These are phyloP conservation scores for Drosophila leonis DNA, from an alignment of 2,888 invertebrate genomes.

Conservation along the genomic window DNA sequence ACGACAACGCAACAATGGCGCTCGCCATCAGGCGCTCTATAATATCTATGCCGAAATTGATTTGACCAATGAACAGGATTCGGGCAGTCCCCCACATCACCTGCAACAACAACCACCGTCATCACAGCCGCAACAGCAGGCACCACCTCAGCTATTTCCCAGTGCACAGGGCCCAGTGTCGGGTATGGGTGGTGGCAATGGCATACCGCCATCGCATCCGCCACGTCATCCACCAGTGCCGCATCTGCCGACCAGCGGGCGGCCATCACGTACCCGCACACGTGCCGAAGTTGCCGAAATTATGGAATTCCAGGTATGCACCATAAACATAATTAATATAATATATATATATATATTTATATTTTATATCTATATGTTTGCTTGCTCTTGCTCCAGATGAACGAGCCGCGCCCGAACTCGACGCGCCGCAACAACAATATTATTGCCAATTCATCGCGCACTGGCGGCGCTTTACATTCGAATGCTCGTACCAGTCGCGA, in stretches of 20 bases:
- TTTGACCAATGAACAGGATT: slow-evolving; percentile 65
- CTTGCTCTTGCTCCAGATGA: slow-evolving; percentile 15
- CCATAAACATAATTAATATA: neutral
- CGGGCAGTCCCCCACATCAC: slow-evolving; percentile 6
- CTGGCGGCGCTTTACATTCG: slow-evolving; percentile 15
- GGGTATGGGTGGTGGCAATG: slow-evolving; percentile 1
- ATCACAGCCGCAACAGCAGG: slow-evolving; percentile 9
- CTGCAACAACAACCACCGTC: slow-evolving; percentile 10
- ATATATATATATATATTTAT: neutral
- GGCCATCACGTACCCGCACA: slow-evolving; percentile 56
- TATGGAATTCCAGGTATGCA: slow-evolving; percentile 39
- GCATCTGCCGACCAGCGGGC: slow-evolving; percentile 43
- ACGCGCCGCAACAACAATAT: slow-evolving; percentile 43
- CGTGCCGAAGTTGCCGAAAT: slow-evolving; percentile 56
- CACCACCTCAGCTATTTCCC: slow-evolving; percentile 24
- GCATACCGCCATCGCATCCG: slow-evolving; percentile 15
- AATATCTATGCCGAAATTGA: slow-evolving; percentile 73
- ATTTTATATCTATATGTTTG: neutral
- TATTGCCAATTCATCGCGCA: slow-evolving; percentile 37
- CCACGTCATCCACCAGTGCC: slow-evolving; percentile 50
- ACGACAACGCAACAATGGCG: slow-evolving; percentile 35
- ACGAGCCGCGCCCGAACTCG: slow-evolving; percentile 29
- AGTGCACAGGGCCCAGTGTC: slow-evolving; percentile 18
- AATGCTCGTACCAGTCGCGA: slow-evolving; percentile 52
- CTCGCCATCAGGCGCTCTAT: slow-evolving; percentile 54